Conservation (phyloP, 2,113 vertebrate species). For the Furnarius figulus region DNA sequence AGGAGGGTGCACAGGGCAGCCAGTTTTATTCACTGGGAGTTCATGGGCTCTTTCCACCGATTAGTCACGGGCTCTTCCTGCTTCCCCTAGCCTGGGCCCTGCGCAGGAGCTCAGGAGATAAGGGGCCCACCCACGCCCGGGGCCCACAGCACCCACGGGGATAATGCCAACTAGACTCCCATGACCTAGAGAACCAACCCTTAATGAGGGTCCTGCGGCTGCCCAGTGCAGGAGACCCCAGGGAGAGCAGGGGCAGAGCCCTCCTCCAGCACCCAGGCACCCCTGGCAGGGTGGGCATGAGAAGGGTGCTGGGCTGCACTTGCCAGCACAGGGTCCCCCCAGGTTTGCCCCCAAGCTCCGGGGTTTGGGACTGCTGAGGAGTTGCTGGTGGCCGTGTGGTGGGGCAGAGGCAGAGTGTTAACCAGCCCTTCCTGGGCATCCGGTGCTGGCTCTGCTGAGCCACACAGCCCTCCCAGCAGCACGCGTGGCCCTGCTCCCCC, state of each 20-base stretch:
- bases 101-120: background rate
- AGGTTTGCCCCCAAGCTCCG: rapidly evolving
- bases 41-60: background rate
- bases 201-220: background rate
- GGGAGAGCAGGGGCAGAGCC: background rate
- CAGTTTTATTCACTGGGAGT: background rate
- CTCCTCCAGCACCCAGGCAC: background rate
- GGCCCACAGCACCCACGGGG: rapidly evolving
- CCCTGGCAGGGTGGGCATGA: background rate
- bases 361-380: background rate
- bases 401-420: background rate
- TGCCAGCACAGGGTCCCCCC: background rate
- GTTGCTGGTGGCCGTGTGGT: background rate
- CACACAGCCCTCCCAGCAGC: background rate
- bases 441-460: background rate
- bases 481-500: rapidly evolving
- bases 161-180: background rate
- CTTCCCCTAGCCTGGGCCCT: constrained; percentile 43
- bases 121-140: rapidly evolving
- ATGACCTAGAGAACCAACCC: background rate
- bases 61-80: constrained; percentile 51
- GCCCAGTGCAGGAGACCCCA: background rate
- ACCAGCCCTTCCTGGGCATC: background rate
- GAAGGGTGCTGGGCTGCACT: background rate
- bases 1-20: rapidly evolving